phyloP scores from a whole-genome alignment of 1,140 invertebrate genomes.

The Drosophila sproati region DNA sequence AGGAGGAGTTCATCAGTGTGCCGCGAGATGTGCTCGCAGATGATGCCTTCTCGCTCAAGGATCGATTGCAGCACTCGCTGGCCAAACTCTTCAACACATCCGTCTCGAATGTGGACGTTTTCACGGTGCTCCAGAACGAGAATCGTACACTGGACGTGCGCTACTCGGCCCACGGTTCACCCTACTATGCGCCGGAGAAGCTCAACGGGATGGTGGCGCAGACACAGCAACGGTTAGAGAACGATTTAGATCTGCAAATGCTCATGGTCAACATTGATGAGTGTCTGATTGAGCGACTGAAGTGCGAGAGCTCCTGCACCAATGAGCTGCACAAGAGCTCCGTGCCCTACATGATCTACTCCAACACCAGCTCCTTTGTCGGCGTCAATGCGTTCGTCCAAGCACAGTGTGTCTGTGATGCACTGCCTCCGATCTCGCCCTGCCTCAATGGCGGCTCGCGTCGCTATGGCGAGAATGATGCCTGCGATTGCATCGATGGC shows the following conservation, averaged over 20 bases:
- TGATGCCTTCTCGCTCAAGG: slow-evolving; percentile 89
- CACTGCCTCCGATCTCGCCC: slow-evolving; percentile 84
- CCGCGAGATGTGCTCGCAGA: slow-evolving; percentile 86
- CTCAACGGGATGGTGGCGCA: slow-evolving; percentile 91
- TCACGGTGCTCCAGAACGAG: slow-evolving; percentile 92
- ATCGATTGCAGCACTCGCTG: slow-evolving; percentile 89
- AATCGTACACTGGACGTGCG: slow-evolving; percentile 90
- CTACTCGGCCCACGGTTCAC: slow-evolving; percentile 96
- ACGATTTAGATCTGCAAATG: slow-evolving; percentile 89
- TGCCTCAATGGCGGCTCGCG: slow-evolving; percentile 91
- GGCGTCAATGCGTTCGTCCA: slow-evolving; percentile 93
- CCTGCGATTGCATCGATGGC: slow-evolving; percentile 89
- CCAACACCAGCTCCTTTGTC: slow-evolving; percentile 95
- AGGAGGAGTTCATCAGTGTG: slow-evolving; percentile 92
- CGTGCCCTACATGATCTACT: slow-evolving; percentile 92
- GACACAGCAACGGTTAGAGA: slow-evolving; percentile 89
- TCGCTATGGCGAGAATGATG: slow-evolving; percentile 85
- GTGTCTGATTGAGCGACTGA: slow-evolving; percentile 90
- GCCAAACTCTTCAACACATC: slow-evolving; percentile 91
- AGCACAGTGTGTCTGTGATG: slow-evolving; percentile 90
- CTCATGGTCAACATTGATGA: slow-evolving; percentile 95
- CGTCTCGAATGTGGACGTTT: slow-evolving; percentile 94
- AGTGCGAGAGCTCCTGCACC: slow-evolving; percentile 90
- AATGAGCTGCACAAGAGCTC: slow-evolving; percentile 90
- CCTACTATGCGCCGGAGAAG: slow-evolving; percentile 94